Evolutionary conservation across 2,888 invertebrate species (phyloP).

Genomic region (Branchipolynoe longqiensis): DNA sequence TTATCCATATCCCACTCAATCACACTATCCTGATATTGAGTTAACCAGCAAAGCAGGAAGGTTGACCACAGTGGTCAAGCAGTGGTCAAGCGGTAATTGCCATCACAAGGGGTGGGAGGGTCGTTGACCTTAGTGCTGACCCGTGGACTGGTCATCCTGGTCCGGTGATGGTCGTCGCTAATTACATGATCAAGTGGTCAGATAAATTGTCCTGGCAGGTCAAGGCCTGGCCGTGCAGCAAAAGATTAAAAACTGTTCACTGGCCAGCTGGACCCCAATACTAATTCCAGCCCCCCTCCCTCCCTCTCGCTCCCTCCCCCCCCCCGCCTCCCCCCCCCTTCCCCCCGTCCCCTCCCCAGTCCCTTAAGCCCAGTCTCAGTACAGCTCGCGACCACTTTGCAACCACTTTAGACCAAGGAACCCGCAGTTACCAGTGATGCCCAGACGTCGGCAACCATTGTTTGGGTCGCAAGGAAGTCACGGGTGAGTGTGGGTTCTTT

Average conservation of each 20-base stretch:
- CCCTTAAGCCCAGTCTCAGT: background rate
- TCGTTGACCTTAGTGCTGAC: background rate
- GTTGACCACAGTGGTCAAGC: background rate
- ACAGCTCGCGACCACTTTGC: too few relatives aligned
- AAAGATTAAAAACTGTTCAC: constrained; percentile 40
- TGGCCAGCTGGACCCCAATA: constrained; percentile 13
- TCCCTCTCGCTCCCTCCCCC: background rate
- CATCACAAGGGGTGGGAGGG: background rate
- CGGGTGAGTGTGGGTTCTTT: too few relatives aligned
- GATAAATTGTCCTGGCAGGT: constrained; percentile 39
- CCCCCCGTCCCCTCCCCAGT: background rate
- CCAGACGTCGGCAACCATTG: too few relatives aligned
- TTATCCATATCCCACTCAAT: too few relatives aligned
- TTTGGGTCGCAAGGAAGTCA: too few relatives aligned
- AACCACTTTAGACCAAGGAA: too few relatives aligned
- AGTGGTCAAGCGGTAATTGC: background rate
- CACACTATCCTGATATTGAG: background rate
- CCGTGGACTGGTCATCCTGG: constrained; percentile 15
- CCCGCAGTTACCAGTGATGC: too few relatives aligned
- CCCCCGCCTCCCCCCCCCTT: background rate
- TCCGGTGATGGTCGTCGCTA: constrained; percentile 19
- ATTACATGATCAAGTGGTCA: constrained; percentile 54
- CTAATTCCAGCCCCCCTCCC: constrained; percentile 8
- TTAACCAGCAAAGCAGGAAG: too few relatives aligned
- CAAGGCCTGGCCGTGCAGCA: background rate